A percentile compares a stretch with the other conserved stretches of the same genome.
Conservation (phyloP, 2,888 invertebrate genomes). For the Lottia scabra region DNA sequence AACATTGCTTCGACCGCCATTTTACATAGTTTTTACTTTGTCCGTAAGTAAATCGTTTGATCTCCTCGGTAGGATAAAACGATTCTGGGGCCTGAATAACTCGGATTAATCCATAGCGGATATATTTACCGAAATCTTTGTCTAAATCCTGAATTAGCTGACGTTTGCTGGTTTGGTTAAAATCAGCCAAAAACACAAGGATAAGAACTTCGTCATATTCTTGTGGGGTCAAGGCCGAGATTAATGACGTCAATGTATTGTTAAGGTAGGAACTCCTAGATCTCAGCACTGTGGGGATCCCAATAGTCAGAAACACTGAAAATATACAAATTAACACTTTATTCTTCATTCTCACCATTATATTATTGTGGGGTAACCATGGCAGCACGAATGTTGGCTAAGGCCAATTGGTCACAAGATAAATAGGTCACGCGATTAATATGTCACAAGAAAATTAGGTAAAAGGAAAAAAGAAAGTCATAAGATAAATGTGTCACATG, state of each 20-base stretch:
- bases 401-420: too few species aligned
- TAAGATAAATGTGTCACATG: too few species aligned
- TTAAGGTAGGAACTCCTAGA: constrained; percentile 64
- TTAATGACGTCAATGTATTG: constrained; percentile 65
- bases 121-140: constrained; percentile 33
- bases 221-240: constrained; percentile 56
- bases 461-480: too few species aligned
- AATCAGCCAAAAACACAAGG: constrained; percentile 69
- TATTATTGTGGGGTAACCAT: too few species aligned
- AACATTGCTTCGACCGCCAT: constrained; percentile 70
- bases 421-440: too few species aligned
- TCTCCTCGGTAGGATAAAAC: constrained; percentile 11
- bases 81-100: constrained; percentile 55
- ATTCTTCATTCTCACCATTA: too few species aligned
- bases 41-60: constrained; percentile 24
- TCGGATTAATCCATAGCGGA: constrained; percentile 57
- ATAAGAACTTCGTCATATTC: constrained; percentile 64
- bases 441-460: too few species aligned
- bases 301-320: constrained; percentile 68
- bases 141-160: constrained; percentile 37
- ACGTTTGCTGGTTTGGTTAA: constrained; percentile 49
- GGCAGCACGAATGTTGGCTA: too few species aligned
- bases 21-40: constrained; percentile 41
- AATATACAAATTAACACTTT: neutral
- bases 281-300: constrained; percentile 68